Evolutionary conservation across 2,797 vertebrate genomes (phyloP), one percentile per base, ranked within the genome.

Genomic region (Florisuga fusca): DNA sequence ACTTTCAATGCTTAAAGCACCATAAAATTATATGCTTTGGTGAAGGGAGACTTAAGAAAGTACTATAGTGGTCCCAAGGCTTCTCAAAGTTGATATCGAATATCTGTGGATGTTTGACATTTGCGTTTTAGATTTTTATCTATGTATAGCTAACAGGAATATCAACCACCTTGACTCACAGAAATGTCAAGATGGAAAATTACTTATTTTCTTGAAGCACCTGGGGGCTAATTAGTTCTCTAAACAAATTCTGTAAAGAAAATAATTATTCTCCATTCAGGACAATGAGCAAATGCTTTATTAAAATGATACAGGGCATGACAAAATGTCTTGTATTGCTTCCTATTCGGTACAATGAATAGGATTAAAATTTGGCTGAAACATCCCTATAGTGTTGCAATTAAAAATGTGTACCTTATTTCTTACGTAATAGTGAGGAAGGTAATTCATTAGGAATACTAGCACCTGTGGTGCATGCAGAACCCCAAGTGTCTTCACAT

Each of bases 131-230:
- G 74, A 84, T 86, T 72, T 55, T 82, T 54, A 90, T 63, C 63
- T 53, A 34, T 5, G 34, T 31, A 53, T 4, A 55, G 21, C 4
- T 34, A 90, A 77, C 21, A 89, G 27, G 34, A 94, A 26, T 38
- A 81, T 46, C 20, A 85, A 85, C 20, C 36, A 88, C 19, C 48
- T 76, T 3, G 2, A 79, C 34, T 84, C 63, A 84, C 27, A 89
- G 25, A 82, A 94, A 84, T 59, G 51, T 84, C 84, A 89, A 82
- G 71, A 84, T 43, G 13, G 46, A 53, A 89, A 92, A 89, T 55
- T 62, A 75, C 26, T 86, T 92, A 41, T 86, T 92, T 84, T 84
- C 55, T 74, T 84, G 59, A 90, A 93, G 45, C 29, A 81, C 51
- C 76, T 55, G 36, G 41, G 22, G 34, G 77, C 15, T 94, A 93